These are phyloP conservation scores for Chelonoidis abingdonii DNA, from an alignment of 2,113 vertebrate genomes.

Conservation along the genomic window DNA sequence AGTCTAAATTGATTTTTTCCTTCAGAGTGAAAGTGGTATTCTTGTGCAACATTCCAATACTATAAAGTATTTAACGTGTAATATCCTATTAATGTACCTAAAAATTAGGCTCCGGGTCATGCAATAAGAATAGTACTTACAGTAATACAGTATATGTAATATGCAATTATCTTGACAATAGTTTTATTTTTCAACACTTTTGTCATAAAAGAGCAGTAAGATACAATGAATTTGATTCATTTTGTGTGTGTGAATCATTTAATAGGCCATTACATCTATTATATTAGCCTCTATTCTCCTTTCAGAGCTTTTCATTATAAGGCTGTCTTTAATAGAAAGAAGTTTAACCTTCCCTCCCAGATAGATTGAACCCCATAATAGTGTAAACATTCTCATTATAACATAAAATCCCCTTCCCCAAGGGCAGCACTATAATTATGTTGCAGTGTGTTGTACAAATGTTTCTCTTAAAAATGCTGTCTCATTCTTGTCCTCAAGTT, in stretches of 20 bases:
- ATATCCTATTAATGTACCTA: conserved; percentile 85
- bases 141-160: conserved; percentile 82
- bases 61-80: conserved; percentile 86
- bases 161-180: conserved; percentile 87
- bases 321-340: conserved; percentile 88
- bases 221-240: conserved; percentile 88
- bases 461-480: conserved; percentile 83
- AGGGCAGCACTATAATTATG: conserved; percentile 87
- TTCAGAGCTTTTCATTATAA: conserved; percentile 89
- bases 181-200: conserved; percentile 88
- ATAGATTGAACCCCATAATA: conserved; percentile 87
- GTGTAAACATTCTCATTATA: conserved; percentile 90
- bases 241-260: conserved; percentile 88
- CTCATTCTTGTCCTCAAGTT: conserved; percentile 80
- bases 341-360: conserved; percentile 88
- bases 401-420: conserved; percentile 89
- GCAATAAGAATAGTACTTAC: conserved; percentile 81
- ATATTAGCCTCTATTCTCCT: conserved; percentile 86
- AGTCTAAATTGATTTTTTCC: conserved; percentile 83
- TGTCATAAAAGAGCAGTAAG: conserved; percentile 86
- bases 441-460: conserved; percentile 80
- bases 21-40: conserved; percentile 78
- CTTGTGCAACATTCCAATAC: conserved; percentile 78
- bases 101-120: conserved; percentile 82
- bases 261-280: conserved; percentile 88